Evolutionary conservation across 1,140 invertebrate genomes (phyloP), one percentile per base, ranked within the genome.

Genomic region (Bursaphelenchus mucronatus): DNA sequence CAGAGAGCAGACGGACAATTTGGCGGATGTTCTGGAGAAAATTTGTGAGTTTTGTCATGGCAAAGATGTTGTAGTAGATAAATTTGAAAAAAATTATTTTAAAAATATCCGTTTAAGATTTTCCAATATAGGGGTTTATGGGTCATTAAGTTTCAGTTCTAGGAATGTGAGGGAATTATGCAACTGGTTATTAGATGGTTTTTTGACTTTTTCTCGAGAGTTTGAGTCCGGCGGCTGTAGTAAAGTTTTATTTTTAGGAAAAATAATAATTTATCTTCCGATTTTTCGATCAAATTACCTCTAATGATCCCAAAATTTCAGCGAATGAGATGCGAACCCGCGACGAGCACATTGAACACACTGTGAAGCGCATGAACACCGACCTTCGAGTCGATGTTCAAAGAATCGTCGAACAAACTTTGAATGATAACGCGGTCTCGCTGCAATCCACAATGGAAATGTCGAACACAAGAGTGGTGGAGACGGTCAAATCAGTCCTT

Each of bases 1-100:
- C 2, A 43, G 55, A 30, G 50, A 61, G 11, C 68, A 69, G 43
- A 61, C 57, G 9, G 68, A 69, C 56, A 69, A 69, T 57, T 63
- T 69, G 64, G 53, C 68, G 9, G 64, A 69, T 58, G 68, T 71
- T 11, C 58, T 69, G 19, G 64, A 69, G 46, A 69, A 69, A 41
- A 69, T 69, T 58, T 68, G 67, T 68, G 10, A 64, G 53, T 66
- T 9, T 9, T 30, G 30, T 1, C 2, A 30, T 30, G 30, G 30
- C n/a, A n/a, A n/a, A n/a, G n/a, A n/a, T n/a, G n/a, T n/a, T n/a
- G n/a, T n/a, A n/a, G n/a, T 30, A 30, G 30, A 30, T 30, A 5
- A 30, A 30, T 30, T 1, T 30, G 30, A 30, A 30, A 30, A 30
- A 30, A 30, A 30, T 30, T 1, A 5, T 30, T 30, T 30, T 30